These are phyloP conservation scores for Herpetotheres cachinnans DNA, from an alignment of 2,113 vertebrate species.

Conservation along the genomic window DNA sequence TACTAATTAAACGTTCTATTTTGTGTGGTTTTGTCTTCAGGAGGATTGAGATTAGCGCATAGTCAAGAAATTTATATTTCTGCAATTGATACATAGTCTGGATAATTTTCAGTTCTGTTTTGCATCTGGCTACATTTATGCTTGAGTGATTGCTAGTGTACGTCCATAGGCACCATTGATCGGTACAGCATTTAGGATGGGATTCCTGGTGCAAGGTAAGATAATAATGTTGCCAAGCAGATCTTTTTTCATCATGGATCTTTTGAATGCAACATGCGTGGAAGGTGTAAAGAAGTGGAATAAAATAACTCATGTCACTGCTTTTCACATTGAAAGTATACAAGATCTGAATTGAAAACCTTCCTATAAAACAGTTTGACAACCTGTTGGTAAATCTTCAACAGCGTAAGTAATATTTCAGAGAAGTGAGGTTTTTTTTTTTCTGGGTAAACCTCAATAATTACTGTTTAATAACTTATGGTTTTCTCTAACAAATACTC, in stretches of 20 bases:
- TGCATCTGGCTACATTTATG: background rate
- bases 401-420: background rate
- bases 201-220: background rate
- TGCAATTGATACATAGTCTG: background rate
- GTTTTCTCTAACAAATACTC: background rate
- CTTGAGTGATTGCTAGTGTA: background rate
- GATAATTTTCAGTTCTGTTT: background rate
- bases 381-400: background rate
- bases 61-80: background rate
- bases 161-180: accelerated
- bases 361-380: background rate
- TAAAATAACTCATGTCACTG: background rate
- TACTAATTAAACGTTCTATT: background rate
- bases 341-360: background rate
- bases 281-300: background rate
- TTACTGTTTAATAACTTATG: background rate
- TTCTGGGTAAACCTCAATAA: background rate
- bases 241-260: background rate
- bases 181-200: background rate
- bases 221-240: background rate
- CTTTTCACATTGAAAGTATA: background rate
- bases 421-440: background rate
- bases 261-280: background rate
- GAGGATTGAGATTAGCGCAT: background rate
- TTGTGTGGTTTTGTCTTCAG: background rate